Base-by-base conservation (phyloP, 2,888 invertebrate genomes). In the Scelioninae gen. 2 region DNA sequence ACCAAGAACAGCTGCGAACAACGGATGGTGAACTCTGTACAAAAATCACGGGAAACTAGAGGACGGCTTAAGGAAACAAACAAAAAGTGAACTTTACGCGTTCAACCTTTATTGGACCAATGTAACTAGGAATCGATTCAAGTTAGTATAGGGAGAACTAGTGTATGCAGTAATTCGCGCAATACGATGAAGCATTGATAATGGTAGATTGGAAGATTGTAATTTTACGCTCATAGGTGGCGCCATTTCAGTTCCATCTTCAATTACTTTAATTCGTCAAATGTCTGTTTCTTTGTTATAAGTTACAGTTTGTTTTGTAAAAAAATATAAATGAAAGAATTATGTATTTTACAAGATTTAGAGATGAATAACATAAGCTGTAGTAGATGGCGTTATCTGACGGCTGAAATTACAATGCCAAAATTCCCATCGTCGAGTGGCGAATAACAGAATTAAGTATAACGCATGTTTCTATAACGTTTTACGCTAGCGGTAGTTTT, bases 41-140 rank as follows among this genome's bases (percentile, higher is more conserved):
- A 73, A 73, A 60, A 71, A 53, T 57, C 63, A 55, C 55, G 67
- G 61, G 65, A 74, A 70, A 60, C 69, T 18, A 37, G 18, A 57
- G 69, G 57, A 61, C 64, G 57, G 61, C 28, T 68, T 52, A 63
- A 71, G 45, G 52, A 43, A 33, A 25, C 22, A 61, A 16, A 37
- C 6, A 45, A 69, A 60, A 58, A 73, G 75, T 73, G 76, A 78
- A 78, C 75, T 68, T 43, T 33, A 50, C 25, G 39, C 60, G 69
- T 53, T 69, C 80, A 77, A 79, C 78, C 78, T 41, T 80, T 81
- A 81, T 81, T 80, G 83, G 83, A 83, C 83, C 83, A 83, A 83
- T 83, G 81, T 82, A 82, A 81, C 80, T 81, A 82, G 78, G 79
- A 79, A 82, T 76, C 77, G 78, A 77, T 78, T 78, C 75, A 75